phyloP scores from a whole-genome alignment of 2,113 vertebrate species.

The Oophaga pumilio region DNA sequence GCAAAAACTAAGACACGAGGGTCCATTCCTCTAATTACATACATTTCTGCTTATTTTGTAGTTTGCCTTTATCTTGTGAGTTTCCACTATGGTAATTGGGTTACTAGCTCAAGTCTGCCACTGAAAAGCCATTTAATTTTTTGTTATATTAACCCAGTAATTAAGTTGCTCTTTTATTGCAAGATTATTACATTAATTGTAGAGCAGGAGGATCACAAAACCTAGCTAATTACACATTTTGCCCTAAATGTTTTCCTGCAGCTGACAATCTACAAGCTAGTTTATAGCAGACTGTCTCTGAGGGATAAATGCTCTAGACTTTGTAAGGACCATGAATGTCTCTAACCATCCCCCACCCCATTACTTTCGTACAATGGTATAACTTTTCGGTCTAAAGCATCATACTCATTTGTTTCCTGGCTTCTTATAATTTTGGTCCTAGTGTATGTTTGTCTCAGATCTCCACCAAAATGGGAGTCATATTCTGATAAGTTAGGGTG shows the following conservation, averaged over 20 bases:
- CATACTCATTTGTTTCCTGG: too few species aligned
- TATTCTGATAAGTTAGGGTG: too few species aligned
- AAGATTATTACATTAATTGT: constrained; percentile 41
- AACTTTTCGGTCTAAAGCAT: not conserved
- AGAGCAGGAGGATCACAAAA: constrained; percentile 25
- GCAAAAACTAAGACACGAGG: not conserved
- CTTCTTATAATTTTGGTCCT: too few species aligned
- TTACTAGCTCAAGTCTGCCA: constrained; percentile 1
- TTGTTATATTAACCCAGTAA: constrained; percentile 36
- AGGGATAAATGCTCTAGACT: constrained; percentile 2
- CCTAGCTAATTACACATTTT: constrained; percentile 18
- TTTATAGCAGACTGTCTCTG: constrained; percentile 21
- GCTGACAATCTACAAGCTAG: constrained; percentile 1
- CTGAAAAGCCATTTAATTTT: not conserved
- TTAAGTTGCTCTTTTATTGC: constrained; percentile 32
- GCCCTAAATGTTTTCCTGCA: constrained; percentile 16
- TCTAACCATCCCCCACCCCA: not conserved
- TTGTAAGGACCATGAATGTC: not conserved
- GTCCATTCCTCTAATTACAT: not conserved
- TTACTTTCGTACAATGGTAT: not conserved
- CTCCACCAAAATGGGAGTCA: too few species aligned
- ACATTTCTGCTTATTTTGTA: not conserved
- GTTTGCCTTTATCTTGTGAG: not conserved
- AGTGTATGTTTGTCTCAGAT: too few species aligned
- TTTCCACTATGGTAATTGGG: constrained; percentile 13